These are phyloP conservation scores for Tupaia chinensis DNA, from an alignment of 2,113 vertebrate species.

Conservation along the genomic window DNA sequence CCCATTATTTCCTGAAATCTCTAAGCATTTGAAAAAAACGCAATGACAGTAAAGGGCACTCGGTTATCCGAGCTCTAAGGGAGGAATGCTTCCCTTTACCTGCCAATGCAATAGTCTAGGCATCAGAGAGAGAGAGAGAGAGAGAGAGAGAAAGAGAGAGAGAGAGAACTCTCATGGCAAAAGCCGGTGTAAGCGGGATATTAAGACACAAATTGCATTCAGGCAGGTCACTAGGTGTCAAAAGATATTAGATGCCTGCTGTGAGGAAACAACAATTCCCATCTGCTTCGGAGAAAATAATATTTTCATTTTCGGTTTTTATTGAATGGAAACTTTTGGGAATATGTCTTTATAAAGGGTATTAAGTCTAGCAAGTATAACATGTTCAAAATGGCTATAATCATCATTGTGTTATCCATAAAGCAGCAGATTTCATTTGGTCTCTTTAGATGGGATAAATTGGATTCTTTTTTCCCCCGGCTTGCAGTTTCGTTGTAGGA, in stretches of 20 bases:
- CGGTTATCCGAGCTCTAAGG: constrained; percentile 84
- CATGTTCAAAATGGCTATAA: constrained; percentile 93
- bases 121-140: constrained; percentile 62
- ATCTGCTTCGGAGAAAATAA: constrained; percentile 98
- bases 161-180: constrained; percentile 89
- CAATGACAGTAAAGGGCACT: constrained; percentile 93
- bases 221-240: constrained; percentile 97
- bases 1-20: constrained; percentile 90
- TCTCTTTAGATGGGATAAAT: constrained; percentile 92
- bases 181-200: constrained; percentile 95
- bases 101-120: constrained; percentile 86
- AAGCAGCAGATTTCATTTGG: constrained; percentile 95
- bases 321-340: constrained; percentile 99
- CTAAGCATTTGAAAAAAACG: constrained; percentile 86
- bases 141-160: background rate
- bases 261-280: constrained; percentile 99
- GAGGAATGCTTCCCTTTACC: constrained; percentile 87
- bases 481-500: constrained; percentile 91
- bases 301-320: constrained; percentile 99
- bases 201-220: constrained; percentile 99
- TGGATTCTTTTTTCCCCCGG: constrained; percentile 88
- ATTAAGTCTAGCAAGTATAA: constrained; percentile 92
- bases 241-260: constrained; percentile 98
- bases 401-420: constrained; percentile 93
- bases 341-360: constrained; percentile 94